Evolutionary conservation across 1,140 invertebrate genomes (phyloP), one percentile per base, ranked within the genome.

Genomic region (Philopotamus ludificatus): DNA sequence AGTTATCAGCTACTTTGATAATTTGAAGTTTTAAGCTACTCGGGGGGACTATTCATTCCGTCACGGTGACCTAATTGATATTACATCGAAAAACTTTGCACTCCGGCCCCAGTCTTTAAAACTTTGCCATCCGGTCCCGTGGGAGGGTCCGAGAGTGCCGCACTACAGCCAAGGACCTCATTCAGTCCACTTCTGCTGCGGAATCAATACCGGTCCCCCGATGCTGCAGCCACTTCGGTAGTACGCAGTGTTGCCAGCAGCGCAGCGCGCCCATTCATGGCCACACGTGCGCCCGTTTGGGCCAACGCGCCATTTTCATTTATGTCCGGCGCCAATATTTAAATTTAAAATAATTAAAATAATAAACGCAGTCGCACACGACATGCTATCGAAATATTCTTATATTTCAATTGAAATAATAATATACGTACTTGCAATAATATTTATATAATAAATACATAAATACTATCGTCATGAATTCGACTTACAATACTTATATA

Each of bases 121-220:
- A 21, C 16, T 21, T 50, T 50, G 20, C 15, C 47, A 50, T 12
- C n/a, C 22, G n/a, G n/a, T 20, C 7, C 2, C 12, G 7, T 3
- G 4, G 47, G 21, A 21, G n/a, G 47, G 22, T 50, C 12, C 12
- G 28, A n/a, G 28, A 34, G 20, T 53, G 22, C 12, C 50, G 50
- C 50, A 53, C 50, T 53, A 53, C 50, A 53, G 50, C 22, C 50
- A 53, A 50, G 47, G 47, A 55, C 53, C 42, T 42, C 54, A 57
- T 57, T 57, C 54, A 57, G 28, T 39, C 10, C 54, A 53, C 15
- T 22, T 22, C 50, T 26, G 23, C 28, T 25, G 21, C 22, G 50
- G 50, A 53, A 53, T 53, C 50, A 53, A 53, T 53, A 53, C 50
- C 23, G 10, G 20, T 2, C 20, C 21, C 50, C 12, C 28, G 28